phyloP scores from a whole-genome alignment of 2,797 vertebrate species.

The Orientallactaga sibirica region DNA sequence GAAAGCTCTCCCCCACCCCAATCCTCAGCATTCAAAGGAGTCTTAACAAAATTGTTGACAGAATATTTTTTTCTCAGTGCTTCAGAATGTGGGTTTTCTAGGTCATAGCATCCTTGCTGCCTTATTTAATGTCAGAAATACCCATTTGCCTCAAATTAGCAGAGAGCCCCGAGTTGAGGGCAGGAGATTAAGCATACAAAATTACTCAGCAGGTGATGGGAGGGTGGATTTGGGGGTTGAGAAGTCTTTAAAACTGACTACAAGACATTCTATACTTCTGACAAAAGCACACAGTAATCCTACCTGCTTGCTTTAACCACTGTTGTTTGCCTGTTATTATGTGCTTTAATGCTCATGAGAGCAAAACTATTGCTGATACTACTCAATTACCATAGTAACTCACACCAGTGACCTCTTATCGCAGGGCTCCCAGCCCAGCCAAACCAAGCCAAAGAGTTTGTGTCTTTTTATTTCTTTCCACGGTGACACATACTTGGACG shows the following conservation, averaged over 20 bases:
- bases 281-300: slow-evolving; percentile 98
- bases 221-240: slow-evolving; percentile 92
- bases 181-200: slow-evolving; percentile 93
- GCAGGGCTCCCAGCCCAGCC: slow-evolving; percentile 86
- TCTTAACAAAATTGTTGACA: slow-evolving; percentile 87
- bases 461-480: slow-evolving; percentile 89
- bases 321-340: slow-evolving; percentile 96
- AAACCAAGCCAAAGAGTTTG: slow-evolving; percentile 88
- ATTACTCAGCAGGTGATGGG: slow-evolving; percentile 92
- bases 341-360: slow-evolving; percentile 94
- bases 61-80: slow-evolving; percentile 89
- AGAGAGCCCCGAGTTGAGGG: slow-evolving; percentile 90
- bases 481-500: slow-evolving; percentile 82
- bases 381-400: slow-evolving; percentile 99
- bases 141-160: slow-evolving; percentile 92
- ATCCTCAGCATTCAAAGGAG: slow-evolving; percentile 86
- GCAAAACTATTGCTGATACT: slow-evolving; percentile 94
- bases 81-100: slow-evolving; percentile 88
- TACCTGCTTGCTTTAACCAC: slow-evolving; percentile 98
- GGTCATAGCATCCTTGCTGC: slow-evolving; percentile 89
- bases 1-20: slow-evolving; percentile 81
- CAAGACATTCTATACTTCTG: slow-evolving; percentile 97
- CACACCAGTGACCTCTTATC: slow-evolving; percentile 92
- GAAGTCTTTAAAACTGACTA: slow-evolving; percentile 98
- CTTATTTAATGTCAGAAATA: slow-evolving; percentile 91